Conservation (phyloP, 2,888 invertebrate species). For the Hofmannophila pseudospretella region DNA sequence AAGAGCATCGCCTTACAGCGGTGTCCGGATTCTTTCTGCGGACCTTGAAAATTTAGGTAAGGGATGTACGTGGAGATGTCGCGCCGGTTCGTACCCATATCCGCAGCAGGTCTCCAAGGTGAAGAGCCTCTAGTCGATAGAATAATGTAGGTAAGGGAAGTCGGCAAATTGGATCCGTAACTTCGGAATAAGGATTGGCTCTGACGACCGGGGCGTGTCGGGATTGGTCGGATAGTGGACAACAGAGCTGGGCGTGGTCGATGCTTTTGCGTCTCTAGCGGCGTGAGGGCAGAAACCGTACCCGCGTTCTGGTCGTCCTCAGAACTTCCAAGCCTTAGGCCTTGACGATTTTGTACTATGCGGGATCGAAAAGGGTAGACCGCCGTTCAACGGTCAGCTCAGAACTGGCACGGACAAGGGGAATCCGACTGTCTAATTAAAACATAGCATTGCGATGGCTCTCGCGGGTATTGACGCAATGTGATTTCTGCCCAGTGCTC, state of each 20-base stretch:
- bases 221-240: conserved; percentile 64
- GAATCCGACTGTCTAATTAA: conserved; percentile 83
- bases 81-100: conserved; percentile 80
- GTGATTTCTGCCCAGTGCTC: conserved; percentile 84
- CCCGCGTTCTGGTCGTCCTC: conserved; percentile 30
- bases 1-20: conserved; percentile 39
- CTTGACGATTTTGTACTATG: conserved; percentile 32
- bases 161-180: conserved; percentile 82
- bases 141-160: conserved; percentile 83
- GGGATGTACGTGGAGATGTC: conserved; percentile 46
- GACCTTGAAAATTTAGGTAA: conserved; percentile 52
- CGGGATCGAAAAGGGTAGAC: conserved; percentile 27
- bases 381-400: conserved; percentile 71
- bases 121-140: conserved; percentile 80
- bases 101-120: conserved; percentile 88
- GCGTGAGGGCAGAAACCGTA: conserved; percentile 42
- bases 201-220: conserved; percentile 81
- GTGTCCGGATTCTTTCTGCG: conserved; percentile 46
- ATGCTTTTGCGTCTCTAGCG: conserved; percentile 18
- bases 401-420: conserved; percentile 81
- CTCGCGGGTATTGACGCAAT: conserved; percentile 78
- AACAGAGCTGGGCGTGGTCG: conserved; percentile 26
- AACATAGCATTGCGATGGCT: conserved; percentile 84
- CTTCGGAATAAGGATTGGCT: conserved; percentile 86
- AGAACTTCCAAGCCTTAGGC: conserved; percentile 30